Conservation (phyloP, 2,888 invertebrate genomes). For the Drosophila atroscutellata region DNA sequence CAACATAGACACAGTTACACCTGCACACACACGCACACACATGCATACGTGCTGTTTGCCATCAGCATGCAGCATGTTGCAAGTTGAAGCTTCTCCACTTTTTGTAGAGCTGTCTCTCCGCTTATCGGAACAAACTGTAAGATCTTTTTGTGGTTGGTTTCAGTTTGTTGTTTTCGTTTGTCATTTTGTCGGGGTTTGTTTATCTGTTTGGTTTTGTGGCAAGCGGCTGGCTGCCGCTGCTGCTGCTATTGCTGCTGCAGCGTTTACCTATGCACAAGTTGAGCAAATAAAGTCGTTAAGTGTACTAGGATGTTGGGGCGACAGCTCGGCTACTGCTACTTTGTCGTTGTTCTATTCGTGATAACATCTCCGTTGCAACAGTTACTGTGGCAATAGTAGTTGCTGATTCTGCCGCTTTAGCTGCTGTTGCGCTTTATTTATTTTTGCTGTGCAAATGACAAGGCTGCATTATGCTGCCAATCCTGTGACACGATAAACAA, state of each 20-base stretch:
- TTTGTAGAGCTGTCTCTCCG: constrained; percentile 32
- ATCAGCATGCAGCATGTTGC: constrained; percentile 45
- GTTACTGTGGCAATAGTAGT: constrained; percentile 40
- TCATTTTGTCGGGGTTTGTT: constrained; percentile 47
- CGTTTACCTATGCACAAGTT: constrained; percentile 75
- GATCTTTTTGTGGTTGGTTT: constrained; percentile 74
- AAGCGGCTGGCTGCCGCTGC: constrained; percentile 51
- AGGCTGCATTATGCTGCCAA: constrained; percentile 78
- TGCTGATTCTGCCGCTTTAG: constrained; percentile 4
- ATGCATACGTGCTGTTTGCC: constrained; percentile 65
- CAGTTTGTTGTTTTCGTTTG: constrained; percentile 55
- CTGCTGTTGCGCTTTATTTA: constrained; percentile 46
- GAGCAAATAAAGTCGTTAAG: constrained; percentile 75
- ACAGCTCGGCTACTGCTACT: constrained; percentile 35
- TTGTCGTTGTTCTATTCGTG: constrained; percentile 48
- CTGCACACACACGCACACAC: constrained; percentile 22
- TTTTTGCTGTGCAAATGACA: constrained; percentile 66
- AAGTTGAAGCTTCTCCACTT: constrained; percentile 41
- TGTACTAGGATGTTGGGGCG: constrained; percentile 45
- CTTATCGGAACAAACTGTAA: constrained; percentile 67
- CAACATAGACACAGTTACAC: constrained; percentile 57
- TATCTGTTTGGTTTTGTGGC: constrained; percentile 37
- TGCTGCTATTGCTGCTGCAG: constrained; percentile 22
- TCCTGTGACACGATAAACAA: constrained; percentile 77
- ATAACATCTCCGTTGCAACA: constrained; percentile 61